Percentiles rank a stretch among this genome's conserved stretches.
phyloP scores from a whole-genome alignment of 2,888 invertebrate genomes.

The Hyposoter dolosus region DNA sequence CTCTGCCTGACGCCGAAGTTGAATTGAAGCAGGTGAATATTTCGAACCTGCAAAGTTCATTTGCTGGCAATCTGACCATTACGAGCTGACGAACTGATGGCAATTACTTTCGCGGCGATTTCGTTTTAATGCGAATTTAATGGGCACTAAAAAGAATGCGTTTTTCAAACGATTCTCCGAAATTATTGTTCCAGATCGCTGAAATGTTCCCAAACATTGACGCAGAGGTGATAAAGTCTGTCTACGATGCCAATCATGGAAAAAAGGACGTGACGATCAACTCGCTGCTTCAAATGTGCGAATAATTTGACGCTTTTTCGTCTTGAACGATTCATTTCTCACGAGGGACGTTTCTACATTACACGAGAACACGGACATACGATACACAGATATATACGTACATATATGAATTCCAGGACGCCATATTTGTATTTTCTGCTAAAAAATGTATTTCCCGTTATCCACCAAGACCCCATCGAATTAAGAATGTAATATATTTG shows the following conservation, averaged over 20 bases:
- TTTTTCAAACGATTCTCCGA: background rate
- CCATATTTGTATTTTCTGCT: constrained; percentile 79
- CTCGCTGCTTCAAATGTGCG: constrained; percentile 94
- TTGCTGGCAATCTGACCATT: background rate
- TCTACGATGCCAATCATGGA: constrained; percentile 94
- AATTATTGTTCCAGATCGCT: constrained; percentile 88
- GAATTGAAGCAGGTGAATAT: constrained; percentile 88
- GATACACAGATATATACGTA: constrained; percentile 32
- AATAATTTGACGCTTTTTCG: constrained; percentile 84
- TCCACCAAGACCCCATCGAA: constrained; percentile 47
- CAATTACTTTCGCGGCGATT: background rate
- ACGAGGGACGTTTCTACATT: constrained; percentile 50
- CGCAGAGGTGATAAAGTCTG: constrained; percentile 95
- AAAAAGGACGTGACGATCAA: constrained; percentile 96
- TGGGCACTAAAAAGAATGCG: background rate
- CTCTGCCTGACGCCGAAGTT: constrained; percentile 84
- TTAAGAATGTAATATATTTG: constrained; percentile 79
- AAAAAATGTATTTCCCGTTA: constrained; percentile 63
- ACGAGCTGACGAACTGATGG: background rate
- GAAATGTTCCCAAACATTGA: constrained; percentile 99
- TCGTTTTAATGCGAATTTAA: background rate
- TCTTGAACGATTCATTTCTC: constrained; percentile 25
- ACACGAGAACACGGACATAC: constrained; percentile 27
- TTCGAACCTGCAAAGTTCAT: background rate
- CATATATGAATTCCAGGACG: constrained; percentile 47